phyloP scores from a whole-genome alignment of 1,140 invertebrate species.

The Drosophila parabipectinata region DNA sequence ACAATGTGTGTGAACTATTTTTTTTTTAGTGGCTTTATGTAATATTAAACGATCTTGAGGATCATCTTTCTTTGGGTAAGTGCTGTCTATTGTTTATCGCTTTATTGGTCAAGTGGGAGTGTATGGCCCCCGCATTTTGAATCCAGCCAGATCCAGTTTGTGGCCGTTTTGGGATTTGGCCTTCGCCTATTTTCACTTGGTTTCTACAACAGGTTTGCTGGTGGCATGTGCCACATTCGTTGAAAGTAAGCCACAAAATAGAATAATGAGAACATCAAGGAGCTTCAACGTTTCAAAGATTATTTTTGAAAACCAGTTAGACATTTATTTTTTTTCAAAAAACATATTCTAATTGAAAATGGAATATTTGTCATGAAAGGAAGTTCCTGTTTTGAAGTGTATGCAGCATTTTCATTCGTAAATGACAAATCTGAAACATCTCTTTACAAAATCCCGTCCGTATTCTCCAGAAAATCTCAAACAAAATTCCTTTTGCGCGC shows the following conservation, averaged over 20 bases:
- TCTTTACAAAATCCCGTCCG: neutral
- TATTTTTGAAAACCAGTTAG: conserved; percentile 2
- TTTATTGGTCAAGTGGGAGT: neutral
- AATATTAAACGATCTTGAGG: neutral
- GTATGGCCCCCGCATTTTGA: conserved; percentile 11
- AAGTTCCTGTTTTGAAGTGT: no score
- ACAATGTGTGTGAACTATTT: neutral
- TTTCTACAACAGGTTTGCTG: conserved; percentile 50
- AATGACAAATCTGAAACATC: neutral
- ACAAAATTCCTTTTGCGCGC: conserved; percentile 3
- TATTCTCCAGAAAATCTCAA: neutral
- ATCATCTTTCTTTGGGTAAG: neutral
- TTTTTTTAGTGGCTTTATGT: neutral
- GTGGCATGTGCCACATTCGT: conserved; percentile 68
- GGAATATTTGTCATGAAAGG: no score
- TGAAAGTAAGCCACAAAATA: conserved; percentile 61
- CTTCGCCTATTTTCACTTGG: conserved; percentile 66
- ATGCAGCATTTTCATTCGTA: neutral
- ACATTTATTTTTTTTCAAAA: no score
- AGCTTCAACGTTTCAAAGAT: neutral
- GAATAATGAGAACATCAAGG: conserved; percentile 30
- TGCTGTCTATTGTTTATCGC: neutral
- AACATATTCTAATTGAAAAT: no score
- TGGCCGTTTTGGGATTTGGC: conserved; percentile 62
- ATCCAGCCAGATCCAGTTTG: conserved; percentile 32